Conservation (phyloP, 2,113 vertebrate genomes). For the Panthera uncia region DNA sequence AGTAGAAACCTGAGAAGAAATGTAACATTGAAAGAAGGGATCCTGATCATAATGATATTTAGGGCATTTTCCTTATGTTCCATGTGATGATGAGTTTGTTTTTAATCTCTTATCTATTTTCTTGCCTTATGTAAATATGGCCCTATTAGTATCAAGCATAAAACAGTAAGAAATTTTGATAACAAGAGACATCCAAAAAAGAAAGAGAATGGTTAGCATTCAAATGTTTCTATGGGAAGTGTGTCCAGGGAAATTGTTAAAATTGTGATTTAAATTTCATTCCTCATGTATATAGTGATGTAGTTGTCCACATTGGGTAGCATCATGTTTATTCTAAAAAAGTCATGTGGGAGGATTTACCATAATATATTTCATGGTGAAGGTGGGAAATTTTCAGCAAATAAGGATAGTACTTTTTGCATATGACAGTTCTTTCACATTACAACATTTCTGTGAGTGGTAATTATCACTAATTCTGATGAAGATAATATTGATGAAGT, state of each 20-base stretch:
- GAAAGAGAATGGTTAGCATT: not conserved
- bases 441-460: not conserved
- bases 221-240: not conserved
- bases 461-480: not conserved
- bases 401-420: not conserved
- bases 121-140: not conserved
- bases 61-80: not conserved
- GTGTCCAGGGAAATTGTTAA: not conserved
- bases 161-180: not conserved
- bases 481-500: not conserved
- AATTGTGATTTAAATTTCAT: conserved; percentile 1
- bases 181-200: not conserved
- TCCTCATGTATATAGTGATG: not conserved
- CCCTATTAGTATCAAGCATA: not conserved
- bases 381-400: not conserved
- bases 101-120: not conserved
- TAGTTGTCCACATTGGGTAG: not conserved
- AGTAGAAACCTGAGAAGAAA: not conserved
- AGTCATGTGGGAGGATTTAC: not conserved
- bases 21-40: not conserved
- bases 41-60: not conserved
- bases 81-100: not conserved
- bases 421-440: not conserved
- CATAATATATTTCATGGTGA: not conserved
- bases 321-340: not conserved